Evolutionary conservation across 2,888 invertebrate genomes (phyloP).

Genomic region (Pediacus dermestoides): DNA sequence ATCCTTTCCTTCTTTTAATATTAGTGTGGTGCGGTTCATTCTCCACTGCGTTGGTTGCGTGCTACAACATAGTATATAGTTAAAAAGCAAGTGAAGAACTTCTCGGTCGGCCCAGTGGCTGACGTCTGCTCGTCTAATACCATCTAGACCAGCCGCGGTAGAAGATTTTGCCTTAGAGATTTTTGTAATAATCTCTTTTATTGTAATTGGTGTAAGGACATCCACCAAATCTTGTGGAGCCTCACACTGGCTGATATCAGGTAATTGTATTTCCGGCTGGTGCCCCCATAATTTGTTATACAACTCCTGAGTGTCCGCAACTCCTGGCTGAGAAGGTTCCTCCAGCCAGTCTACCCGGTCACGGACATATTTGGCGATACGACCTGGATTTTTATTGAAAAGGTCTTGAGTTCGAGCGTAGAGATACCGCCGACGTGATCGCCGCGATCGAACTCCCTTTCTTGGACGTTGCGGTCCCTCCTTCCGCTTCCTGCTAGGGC

Average conservation of each 20-base stretch:
- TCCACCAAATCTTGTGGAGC: conserved; percentile 5
- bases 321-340: too few species aligned
- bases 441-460: too few species aligned
- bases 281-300: conserved; percentile 33
- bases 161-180: conserved; percentile 21
- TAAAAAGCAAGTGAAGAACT: conserved; percentile 21
- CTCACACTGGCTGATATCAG: conserved; percentile 16
- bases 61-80: conserved; percentile 19
- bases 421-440: conserved; percentile 24
- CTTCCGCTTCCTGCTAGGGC: too few species aligned
- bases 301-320: conserved; percentile 21
- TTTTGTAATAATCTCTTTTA: conserved; percentile 19
- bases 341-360: conserved; percentile 24
- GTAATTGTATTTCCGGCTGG: conserved; percentile 23
- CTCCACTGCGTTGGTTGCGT: conserved; percentile 34
- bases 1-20: conserved; percentile 40
- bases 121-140: conserved; percentile 22
- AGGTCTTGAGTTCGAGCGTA: conserved; percentile 38
- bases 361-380: conserved; percentile 32
- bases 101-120: conserved; percentile 11
- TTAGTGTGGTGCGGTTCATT: conserved; percentile 35
- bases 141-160: conserved; percentile 32
- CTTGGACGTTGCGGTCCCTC: too few species aligned
- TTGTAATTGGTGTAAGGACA: conserved; percentile 14
- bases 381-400: conserved; percentile 32